A percentile compares a stretch with the other conserved stretches of the same genome.
Evolutionary conservation across 2,888 invertebrate species (phyloP).

Genomic region (Deroplatys truncata): DNA sequence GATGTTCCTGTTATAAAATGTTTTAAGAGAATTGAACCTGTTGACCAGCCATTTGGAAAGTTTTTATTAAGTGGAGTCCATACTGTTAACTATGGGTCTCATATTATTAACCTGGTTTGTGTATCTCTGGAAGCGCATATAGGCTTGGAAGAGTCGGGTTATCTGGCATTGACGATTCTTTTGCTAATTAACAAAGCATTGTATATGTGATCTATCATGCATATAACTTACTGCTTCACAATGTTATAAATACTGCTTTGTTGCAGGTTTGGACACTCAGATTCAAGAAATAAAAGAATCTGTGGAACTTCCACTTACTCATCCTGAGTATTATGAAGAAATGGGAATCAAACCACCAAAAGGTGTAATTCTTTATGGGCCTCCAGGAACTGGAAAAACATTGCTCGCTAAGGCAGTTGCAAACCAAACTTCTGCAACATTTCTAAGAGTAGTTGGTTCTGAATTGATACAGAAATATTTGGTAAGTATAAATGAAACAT

Average conservation of each 20-base stretch:
- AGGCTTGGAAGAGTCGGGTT: too few species aligned
- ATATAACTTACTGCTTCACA: too few species aligned
- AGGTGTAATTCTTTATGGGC: slow-evolving; percentile 96
- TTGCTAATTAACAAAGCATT: too few species aligned
- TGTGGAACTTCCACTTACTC: slow-evolving; percentile 95
- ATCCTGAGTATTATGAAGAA: slow-evolving; percentile 99
- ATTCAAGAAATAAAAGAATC: slow-evolving; percentile 98
- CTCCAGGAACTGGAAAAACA: slow-evolving; percentile 98
- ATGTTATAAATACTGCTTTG: background rate
- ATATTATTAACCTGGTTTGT: too few species aligned
- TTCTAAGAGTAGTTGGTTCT: slow-evolving; percentile 97
- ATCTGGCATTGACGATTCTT: too few species aligned
- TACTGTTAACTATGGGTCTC: too few species aligned
- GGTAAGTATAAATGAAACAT: slow-evolving; percentile 47
- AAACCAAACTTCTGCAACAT: slow-evolving; percentile 98
- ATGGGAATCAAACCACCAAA: slow-evolving; percentile 99
- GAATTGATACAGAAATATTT: slow-evolving; percentile 98
- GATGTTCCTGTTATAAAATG: too few species aligned
- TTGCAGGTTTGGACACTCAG: slow-evolving; percentile 79
- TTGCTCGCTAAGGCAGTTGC: slow-evolving; percentile 98
- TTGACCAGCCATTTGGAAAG: too few species aligned
- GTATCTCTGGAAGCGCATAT: too few species aligned
- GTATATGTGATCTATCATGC: too few species aligned
- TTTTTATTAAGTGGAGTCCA: too few species aligned
- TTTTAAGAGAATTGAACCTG: too few species aligned